phyloP scores from a whole-genome alignment of 2,797 vertebrate genomes.

The Malurus splendens region DNA sequence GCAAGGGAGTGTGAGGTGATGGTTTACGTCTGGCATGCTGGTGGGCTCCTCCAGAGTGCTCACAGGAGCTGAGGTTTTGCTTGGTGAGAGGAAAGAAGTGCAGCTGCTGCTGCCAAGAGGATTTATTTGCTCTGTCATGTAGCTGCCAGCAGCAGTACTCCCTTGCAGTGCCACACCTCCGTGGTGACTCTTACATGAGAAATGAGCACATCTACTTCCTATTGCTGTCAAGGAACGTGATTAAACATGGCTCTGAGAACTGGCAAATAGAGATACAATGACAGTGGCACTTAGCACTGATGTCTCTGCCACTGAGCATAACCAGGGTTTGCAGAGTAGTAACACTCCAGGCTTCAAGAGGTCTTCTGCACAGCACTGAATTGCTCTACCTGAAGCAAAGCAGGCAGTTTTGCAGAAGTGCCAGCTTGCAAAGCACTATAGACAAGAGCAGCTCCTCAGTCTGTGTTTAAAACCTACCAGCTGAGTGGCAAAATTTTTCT shows the following conservation, averaged over 20 bases:
- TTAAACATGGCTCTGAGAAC: not conserved
- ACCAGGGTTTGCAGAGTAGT: not conserved
- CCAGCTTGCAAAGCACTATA: not conserved
- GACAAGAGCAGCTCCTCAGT: not conserved
- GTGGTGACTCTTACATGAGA: not conserved
- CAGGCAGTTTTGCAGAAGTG: not conserved
- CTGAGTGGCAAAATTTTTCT: constrained; percentile 62
- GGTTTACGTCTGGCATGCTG: not conserved
- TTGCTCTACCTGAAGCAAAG: not conserved
- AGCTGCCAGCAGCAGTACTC: not conserved
- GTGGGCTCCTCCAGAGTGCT: not conserved
- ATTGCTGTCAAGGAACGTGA: not conserved
- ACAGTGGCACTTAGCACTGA: not conserved
- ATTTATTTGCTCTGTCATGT: not conserved
- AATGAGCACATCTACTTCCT: not conserved
- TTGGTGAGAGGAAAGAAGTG: not conserved
- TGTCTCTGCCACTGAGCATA: not conserved
- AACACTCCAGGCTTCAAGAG: not conserved
- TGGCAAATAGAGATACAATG: not conserved
- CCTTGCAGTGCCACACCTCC: not conserved
- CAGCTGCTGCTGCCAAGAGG: not conserved
- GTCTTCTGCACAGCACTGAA: not conserved
- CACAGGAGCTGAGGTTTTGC: not conserved
- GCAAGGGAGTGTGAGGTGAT: not conserved
- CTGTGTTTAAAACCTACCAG: constrained; percentile 78